Conservation (phyloP, 2,113 vertebrate genomes). For the Periophthalmodon schlosseri region DNA sequence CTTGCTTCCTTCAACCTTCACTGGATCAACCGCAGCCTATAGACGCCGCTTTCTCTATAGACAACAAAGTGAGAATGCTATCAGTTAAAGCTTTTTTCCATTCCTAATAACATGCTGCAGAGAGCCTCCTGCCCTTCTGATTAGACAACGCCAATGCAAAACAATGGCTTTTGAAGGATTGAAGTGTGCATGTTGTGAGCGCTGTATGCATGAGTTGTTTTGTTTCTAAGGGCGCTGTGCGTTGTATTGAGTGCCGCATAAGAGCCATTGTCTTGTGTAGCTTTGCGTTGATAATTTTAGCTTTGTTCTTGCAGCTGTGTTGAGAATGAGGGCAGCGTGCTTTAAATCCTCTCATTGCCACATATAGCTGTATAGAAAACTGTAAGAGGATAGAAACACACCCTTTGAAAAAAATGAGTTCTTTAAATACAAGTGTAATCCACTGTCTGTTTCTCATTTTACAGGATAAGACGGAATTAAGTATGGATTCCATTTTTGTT, state of each 20-base stretch:
- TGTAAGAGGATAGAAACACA: slow-evolving; percentile 28
- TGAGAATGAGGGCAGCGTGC: slow-evolving; percentile 56
- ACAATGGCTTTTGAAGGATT: slow-evolving; percentile 33
- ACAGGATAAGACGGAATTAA: slow-evolving; percentile 65
- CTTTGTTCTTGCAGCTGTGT: slow-evolving; percentile 64
- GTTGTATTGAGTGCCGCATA: slow-evolving; percentile 49
- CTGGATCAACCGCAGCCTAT: slow-evolving; percentile 27
- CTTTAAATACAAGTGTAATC: slow-evolving; percentile 52
- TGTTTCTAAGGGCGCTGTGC: slow-evolving; percentile 36
- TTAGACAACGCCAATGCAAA: slow-evolving; percentile 54
- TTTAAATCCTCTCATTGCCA: slow-evolving; percentile 50
- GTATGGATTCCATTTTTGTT: slow-evolving; percentile 60
- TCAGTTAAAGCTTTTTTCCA: slow-evolving; percentile 52
- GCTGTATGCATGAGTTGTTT: slow-evolving; percentile 10
- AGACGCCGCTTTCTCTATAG: slow-evolving; percentile 44
- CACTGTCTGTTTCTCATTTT: slow-evolving; percentile 48
- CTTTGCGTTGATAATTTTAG: slow-evolving; percentile 64
- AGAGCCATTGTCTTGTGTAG: slow-evolving; percentile 55
- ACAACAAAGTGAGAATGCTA: slow-evolving; percentile 55
- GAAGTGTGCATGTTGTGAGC: neutral
- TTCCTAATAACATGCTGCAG: slow-evolving; percentile 56
- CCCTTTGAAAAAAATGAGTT: slow-evolving; percentile 37
- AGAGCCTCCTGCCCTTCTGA: slow-evolving; percentile 48
- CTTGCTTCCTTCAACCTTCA: slow-evolving; percentile 45
- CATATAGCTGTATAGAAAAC: slow-evolving; percentile 15